Percentiles rank a stretch among this genome's conserved stretches.
These are phyloP conservation scores for Cyanistes caeruleus DNA, from an alignment of 2,113 vertebrate species.

Conservation along the genomic window DNA sequence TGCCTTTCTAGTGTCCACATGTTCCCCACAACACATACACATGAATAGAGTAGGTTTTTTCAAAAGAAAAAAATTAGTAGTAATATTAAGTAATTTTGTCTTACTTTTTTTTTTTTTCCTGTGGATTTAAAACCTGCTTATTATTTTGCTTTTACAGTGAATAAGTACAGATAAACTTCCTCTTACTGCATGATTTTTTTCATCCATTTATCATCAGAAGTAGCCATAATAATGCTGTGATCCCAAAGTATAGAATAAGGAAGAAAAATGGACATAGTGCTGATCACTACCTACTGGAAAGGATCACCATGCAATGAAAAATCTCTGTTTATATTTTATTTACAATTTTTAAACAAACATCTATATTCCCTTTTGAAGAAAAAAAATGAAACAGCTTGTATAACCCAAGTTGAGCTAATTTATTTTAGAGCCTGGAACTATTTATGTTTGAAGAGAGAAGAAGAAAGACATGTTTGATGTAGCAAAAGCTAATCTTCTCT, in stretches of 20 bases:
- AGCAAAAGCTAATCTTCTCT: constrained; percentile 54
- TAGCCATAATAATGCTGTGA: background rate
- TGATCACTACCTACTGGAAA: background rate
- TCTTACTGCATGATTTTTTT: background rate
- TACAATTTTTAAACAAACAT: constrained; percentile 34
- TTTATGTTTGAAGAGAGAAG: constrained; percentile 33
- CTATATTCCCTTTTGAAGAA: background rate
- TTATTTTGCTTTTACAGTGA: background rate
- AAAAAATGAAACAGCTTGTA: constrained; percentile 34
- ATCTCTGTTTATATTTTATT: constrained; percentile 23
- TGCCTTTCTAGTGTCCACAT: background rate
- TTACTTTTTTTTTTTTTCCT: background rate
- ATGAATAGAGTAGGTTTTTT: background rate
- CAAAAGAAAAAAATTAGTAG: background rate
- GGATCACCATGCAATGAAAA: background rate
- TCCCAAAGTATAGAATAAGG: background rate
- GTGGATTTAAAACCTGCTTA: background rate
- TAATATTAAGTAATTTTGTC: background rate
- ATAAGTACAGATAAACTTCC: background rate
- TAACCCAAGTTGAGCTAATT: constrained; percentile 19
- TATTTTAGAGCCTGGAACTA: constrained; percentile 37
- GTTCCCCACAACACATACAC: background rate
- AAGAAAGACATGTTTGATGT: constrained; percentile 22
- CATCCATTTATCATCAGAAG: background rate
- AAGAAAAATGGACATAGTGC: background rate